These are phyloP conservation scores for Tor tambroides DNA, from an alignment of 2,113 vertebrate species.

Conservation along the genomic window DNA sequence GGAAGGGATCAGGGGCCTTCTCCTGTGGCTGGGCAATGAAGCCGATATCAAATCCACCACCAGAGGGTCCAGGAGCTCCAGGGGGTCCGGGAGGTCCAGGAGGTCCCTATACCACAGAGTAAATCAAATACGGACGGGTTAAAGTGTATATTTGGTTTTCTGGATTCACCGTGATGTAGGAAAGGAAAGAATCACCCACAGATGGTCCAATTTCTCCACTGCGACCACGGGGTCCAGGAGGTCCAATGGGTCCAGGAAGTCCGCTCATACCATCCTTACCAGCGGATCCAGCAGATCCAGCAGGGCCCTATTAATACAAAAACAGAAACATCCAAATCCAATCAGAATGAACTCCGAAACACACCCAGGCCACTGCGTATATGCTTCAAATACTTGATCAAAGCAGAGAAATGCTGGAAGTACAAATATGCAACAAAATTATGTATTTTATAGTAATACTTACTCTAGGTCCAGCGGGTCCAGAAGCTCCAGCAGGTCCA, in stretches of 20 bases:
- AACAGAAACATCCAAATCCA: not conserved
- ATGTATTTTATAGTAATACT: conserved; percentile 65
- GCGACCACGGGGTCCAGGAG: conserved; percentile 94
- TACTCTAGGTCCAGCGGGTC: conserved; percentile 91
- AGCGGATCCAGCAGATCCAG: conserved; percentile 84
- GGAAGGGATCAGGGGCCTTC: conserved; percentile 90
- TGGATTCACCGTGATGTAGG: not conserved
- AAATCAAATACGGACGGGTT: conserved; percentile 16
- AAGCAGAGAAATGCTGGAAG: not conserved
- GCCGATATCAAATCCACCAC: conserved; percentile 92
- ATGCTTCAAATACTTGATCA: not conserved
- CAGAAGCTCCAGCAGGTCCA: conserved; percentile 92
- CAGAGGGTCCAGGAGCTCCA: conserved; percentile 90
- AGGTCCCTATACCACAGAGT: conserved; percentile 79
- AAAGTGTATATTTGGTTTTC: conserved; percentile 32
- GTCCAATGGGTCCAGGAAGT: conserved; percentile 92
- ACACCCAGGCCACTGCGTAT: not conserved
- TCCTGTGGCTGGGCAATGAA: conserved; percentile 94
- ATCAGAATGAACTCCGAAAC: not conserved
- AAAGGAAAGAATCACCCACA: conserved; percentile 75
- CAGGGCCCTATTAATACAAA: conserved; percentile 80
- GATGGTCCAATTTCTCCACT: conserved; percentile 90
- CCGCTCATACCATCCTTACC: conserved; percentile 96
- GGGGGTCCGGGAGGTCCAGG: conserved; percentile 89
- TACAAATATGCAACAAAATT: too few species aligned